phyloP scores from a whole-genome alignment of 2,797 vertebrate genomes.

The Pseudotriccus pelzelni region DNA sequence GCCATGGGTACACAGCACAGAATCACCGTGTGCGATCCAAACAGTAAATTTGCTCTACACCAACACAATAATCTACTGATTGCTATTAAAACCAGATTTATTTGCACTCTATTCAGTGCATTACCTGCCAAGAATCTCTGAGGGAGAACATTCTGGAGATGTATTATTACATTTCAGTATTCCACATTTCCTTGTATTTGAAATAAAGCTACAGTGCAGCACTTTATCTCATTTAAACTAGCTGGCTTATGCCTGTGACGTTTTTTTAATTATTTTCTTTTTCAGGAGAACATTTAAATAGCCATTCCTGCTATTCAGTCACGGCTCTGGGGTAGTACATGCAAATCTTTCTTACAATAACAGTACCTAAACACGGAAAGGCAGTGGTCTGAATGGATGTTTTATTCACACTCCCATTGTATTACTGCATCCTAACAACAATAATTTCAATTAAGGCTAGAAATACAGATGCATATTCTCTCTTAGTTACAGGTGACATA shows the following conservation, averaged over 20 bases:
- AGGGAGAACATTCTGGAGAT: background rate
- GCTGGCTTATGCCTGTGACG: background rate
- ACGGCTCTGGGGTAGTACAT: background rate
- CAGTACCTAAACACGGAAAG: background rate
- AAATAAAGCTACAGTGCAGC: constrained; percentile 8
- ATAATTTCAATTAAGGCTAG: background rate
- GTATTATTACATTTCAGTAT: background rate
- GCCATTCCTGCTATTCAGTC: background rate
- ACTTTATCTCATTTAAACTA: constrained; percentile 7
- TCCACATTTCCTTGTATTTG: background rate
- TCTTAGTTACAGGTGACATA: background rate
- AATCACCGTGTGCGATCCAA: background rate
- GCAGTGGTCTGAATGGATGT: background rate
- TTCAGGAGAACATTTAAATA: background rate
- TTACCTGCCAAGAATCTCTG: background rate
- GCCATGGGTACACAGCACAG: background rate
- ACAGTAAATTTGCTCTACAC: background rate
- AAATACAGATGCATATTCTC: background rate
- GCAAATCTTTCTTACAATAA: background rate
- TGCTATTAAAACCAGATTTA: background rate
- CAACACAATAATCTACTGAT: constrained; percentile 11
- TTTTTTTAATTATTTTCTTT: background rate
- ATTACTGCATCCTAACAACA: background rate
- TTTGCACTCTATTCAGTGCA: background rate
- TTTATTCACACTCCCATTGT: background rate